Conservation (phyloP, 1,140 invertebrate species). For the Eupeodes corollae region DNA sequence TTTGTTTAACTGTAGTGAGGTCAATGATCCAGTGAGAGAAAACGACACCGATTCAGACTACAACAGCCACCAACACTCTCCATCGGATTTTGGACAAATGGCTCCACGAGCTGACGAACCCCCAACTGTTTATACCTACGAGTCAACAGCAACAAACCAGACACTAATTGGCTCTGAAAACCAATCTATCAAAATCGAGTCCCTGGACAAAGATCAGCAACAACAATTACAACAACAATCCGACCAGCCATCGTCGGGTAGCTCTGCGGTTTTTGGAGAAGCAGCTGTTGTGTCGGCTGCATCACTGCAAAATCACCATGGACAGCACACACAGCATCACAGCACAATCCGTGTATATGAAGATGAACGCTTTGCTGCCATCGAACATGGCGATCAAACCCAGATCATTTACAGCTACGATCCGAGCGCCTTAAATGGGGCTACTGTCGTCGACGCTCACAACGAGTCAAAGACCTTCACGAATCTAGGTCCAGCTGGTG, state of each 20-base stretch:
- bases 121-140: conserved; percentile 22
- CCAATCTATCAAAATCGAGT: conserved; percentile 25
- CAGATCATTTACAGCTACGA: conserved; percentile 25
- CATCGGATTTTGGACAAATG: conserved; percentile 29
- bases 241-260: conserved; percentile 12
- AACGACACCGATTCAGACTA: conserved; percentile 12
- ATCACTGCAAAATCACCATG: no score
- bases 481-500: conserved; percentile 26
- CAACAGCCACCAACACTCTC: conserved; percentile 16
- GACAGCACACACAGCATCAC: no score
- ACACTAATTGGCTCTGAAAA: conserved; percentile 23
- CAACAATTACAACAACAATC: conserved; percentile 19
- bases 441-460: conserved; percentile 9
- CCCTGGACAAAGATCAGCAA: conserved; percentile 22
- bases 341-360: conserved; percentile 10
- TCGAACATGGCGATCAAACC: conserved; percentile 8
- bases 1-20: conserved; percentile 11
- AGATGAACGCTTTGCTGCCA: conserved; percentile 8
- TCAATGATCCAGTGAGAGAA: conserved; percentile 22
- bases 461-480: conserved; percentile 33
- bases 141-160: conserved; percentile 12
- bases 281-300: no score
- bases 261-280: conserved; percentile 5
- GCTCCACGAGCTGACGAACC: conserved; percentile 21
- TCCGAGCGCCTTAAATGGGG: conserved; percentile 15